Evolutionary conservation across 2,797 vertebrate species (phyloP).

Genomic region (Lutra lutra): DNA sequence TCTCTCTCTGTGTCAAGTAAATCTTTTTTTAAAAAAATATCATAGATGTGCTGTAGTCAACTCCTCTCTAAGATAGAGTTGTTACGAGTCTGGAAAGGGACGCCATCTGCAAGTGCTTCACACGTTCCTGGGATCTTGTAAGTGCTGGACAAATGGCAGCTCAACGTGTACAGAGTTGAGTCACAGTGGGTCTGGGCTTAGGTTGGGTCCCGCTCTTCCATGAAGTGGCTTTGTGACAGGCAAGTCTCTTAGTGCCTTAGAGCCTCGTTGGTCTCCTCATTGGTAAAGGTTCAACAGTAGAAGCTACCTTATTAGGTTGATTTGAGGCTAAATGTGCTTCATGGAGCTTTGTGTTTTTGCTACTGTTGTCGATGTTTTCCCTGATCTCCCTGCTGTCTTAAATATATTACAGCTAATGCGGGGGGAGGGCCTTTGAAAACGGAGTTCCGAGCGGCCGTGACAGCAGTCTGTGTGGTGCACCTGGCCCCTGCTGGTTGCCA

Average conservation of each 20-base stretch:
- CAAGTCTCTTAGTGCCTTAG: neutral
- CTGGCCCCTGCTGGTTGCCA: neutral
- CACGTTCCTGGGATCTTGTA: accelerated
- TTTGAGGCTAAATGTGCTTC: neutral
- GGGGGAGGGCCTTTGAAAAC: neutral
- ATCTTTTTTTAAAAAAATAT: no score
- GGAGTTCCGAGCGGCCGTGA: neutral
- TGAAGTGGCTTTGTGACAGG: neutral
- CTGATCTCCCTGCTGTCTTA: neutral
- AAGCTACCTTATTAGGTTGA: neutral
- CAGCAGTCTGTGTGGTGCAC: neutral
- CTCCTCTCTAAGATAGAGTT: neutral
- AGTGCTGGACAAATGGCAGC: accelerated
- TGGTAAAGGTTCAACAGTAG: neutral
- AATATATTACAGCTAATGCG: neutral
- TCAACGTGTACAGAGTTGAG: accelerated
- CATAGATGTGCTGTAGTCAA: neutral
- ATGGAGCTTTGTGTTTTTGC: neutral
- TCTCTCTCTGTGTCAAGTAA: no score
- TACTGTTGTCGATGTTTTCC: no score
- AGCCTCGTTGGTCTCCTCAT: neutral
- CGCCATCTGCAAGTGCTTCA: accelerated
- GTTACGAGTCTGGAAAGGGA: neutral
- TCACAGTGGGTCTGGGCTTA: no score
- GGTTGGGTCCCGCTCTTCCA: neutral